These are phyloP conservation scores for Apogon talboti DNA, from an alignment of 2,797 vertebrate genomes.

Conservation along the genomic window DNA sequence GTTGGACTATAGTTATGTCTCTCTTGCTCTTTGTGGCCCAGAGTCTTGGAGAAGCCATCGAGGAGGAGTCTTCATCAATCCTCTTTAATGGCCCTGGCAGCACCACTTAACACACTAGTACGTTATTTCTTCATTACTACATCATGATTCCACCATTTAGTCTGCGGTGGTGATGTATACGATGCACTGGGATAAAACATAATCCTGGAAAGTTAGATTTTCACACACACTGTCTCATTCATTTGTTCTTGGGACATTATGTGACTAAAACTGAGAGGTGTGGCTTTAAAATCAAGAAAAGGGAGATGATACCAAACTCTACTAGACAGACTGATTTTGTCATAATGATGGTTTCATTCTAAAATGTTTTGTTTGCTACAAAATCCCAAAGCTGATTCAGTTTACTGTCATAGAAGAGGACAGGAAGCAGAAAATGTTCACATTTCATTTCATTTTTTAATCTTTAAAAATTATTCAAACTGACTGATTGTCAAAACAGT, in stretches of 20 bases:
- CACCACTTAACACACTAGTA: slow-evolving; percentile 67
- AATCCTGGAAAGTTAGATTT: slow-evolving; percentile 22
- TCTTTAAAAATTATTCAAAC: no score
- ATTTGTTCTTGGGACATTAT: slow-evolving; percentile 33
- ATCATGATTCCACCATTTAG: slow-evolving; percentile 66
- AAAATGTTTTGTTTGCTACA: no score
- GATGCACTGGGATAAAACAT: slow-evolving; percentile 34
- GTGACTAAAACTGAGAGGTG: not conserved
- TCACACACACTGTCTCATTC: slow-evolving; percentile 17
- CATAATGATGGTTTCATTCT: no score
- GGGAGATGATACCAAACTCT: not conserved
- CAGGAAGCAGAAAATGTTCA: no score
- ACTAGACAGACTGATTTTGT: no score
- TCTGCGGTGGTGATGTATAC: slow-evolving; percentile 15
- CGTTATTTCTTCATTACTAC: slow-evolving; percentile 72
- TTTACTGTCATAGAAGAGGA: no score
- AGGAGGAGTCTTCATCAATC: slow-evolving; percentile 71
- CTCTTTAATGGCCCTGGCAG: slow-evolving; percentile 74
- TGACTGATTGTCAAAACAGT: no score
- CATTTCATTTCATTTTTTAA: no score
- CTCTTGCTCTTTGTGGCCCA: slow-evolving; percentile 62
- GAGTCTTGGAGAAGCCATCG: slow-evolving; percentile 67
- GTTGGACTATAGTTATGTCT: slow-evolving; percentile 49
- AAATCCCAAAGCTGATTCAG: no score
- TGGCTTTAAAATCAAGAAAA: slow-evolving; percentile 9